Evolutionary conservation across 2,113 vertebrate species (phyloP).

Genomic region (Marmota flaviventris): DNA sequence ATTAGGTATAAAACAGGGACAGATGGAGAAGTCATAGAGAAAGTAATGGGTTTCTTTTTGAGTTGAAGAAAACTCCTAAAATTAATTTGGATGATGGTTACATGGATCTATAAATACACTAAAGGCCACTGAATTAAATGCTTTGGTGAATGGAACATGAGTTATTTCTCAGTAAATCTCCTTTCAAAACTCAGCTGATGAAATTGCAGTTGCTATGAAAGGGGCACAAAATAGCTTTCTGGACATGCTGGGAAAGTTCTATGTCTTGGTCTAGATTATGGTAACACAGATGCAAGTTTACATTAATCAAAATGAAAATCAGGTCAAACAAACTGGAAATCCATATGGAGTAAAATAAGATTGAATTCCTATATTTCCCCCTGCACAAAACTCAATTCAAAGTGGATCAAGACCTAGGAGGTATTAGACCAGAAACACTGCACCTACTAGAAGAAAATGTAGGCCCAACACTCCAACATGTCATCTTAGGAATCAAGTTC

Average conservation of each 20-base stretch:
- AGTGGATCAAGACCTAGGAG: no score
- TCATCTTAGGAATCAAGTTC: no score
- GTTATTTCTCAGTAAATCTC: not conserved
- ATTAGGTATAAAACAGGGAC: not conserved
- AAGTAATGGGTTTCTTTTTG: not conserved
- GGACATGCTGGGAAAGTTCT: not conserved
- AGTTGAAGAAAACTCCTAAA: not conserved
- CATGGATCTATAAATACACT: not conserved
- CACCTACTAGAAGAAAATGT: no score
- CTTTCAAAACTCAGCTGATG: slow-evolving; percentile 19
- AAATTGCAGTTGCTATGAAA: not conserved
- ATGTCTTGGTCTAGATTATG: not conserved
- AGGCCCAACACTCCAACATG: no score
- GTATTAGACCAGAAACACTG: no score
- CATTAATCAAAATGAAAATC: no score
- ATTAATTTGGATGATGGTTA: not conserved
- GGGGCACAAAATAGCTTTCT: not conserved
- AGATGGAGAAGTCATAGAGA: not conserved
- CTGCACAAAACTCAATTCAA: no score
- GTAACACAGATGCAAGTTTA: not conserved
- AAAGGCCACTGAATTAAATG: not conserved
- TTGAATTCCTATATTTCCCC: no score
- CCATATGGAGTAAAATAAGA: no score
- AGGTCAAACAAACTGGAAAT: no score
- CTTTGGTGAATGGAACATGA: not conserved